Percentiles rank a stretch among this genome's conserved stretches.
Evolutionary conservation across 2,113 vertebrate species (phyloP).

Genomic region (Synodontis membranacea): DNA sequence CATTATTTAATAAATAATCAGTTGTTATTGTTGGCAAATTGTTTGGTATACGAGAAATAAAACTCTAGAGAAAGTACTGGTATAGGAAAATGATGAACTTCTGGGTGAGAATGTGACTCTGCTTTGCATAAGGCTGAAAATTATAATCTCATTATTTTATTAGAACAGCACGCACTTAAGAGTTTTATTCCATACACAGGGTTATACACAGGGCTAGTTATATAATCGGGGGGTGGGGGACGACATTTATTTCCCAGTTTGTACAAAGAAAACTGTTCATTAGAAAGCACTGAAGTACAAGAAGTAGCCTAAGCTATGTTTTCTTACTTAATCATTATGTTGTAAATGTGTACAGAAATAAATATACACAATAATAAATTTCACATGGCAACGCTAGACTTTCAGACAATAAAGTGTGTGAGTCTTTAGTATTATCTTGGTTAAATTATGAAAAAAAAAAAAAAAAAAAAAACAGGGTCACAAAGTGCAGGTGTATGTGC

Average conservation of each 20-base stretch:
- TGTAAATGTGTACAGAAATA: neutral
- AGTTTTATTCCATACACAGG: neutral
- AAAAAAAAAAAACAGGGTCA: conserved; percentile 29
- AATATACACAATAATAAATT: neutral
- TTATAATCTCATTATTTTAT: conserved; percentile 1
- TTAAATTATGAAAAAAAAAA: no score
- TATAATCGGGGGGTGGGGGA: no score
- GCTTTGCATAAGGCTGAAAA: neutral
- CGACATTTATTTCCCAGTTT: neutral
- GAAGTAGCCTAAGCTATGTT: neutral
- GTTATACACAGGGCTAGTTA: no score
- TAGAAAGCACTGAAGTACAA: neutral
- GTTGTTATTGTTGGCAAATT: neutral
- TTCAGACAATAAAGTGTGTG: neutral
- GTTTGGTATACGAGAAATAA: neutral
- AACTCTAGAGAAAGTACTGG: neutral
- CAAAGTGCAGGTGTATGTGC: conserved; percentile 37
- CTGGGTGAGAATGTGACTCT: neutral
- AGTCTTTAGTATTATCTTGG: neutral
- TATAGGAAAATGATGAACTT: neutral
- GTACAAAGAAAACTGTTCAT: neutral
- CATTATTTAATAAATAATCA: neutral
- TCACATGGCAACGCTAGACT: neutral
- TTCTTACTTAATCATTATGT: neutral
- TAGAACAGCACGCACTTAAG: neutral